Conservation (phyloP, 2,797 vertebrate genomes). For the Malacoctenus gilli region DNA sequence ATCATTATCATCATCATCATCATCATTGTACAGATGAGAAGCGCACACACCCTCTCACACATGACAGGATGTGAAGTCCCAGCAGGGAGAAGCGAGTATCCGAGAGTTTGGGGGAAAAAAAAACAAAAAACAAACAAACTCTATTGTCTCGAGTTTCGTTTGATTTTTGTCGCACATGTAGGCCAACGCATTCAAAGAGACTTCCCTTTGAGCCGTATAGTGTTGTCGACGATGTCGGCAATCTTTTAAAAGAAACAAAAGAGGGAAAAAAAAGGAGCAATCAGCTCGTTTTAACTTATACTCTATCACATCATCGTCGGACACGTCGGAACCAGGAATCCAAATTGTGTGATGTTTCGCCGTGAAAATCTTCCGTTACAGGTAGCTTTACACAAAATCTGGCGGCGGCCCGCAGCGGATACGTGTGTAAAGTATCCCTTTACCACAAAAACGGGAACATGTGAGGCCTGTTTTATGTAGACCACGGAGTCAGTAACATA, state of each 20-base stretch:
- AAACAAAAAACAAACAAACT: neutral
- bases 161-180: neutral
- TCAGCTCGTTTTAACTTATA: neutral
- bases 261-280: neutral
- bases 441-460: slow-evolving; percentile 42
- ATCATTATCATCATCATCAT: slow-evolving; percentile 64
- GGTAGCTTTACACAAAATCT: slow-evolving; percentile 39
- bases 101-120: slow-evolving; percentile 23
- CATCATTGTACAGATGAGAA: slow-evolving; percentile 36
- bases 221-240: too few relatives aligned
- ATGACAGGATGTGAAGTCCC: slow-evolving; percentile 48
- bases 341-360: slow-evolving; percentile 11
- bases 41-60: slow-evolving; percentile 21
- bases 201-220: too few relatives aligned
- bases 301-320: slow-evolving; percentile 24
- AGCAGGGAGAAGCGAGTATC: slow-evolving; percentile 34
- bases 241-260: too few relatives aligned
- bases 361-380: slow-evolving; percentile 35
- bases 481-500: slow-evolving; percentile 59
- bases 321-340: slow-evolving; percentile 22
- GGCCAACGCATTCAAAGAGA: neutral
- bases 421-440: slow-evolving; percentile 46
- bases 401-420: slow-evolving; percentile 25
- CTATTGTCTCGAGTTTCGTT: neutral
- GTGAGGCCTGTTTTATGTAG: slow-evolving; percentile 37